Evolutionary conservation across 2,113 vertebrate genomes (phyloP), one percentile per base, ranked within the genome.

Genomic region (Elephas maximus): DNA sequence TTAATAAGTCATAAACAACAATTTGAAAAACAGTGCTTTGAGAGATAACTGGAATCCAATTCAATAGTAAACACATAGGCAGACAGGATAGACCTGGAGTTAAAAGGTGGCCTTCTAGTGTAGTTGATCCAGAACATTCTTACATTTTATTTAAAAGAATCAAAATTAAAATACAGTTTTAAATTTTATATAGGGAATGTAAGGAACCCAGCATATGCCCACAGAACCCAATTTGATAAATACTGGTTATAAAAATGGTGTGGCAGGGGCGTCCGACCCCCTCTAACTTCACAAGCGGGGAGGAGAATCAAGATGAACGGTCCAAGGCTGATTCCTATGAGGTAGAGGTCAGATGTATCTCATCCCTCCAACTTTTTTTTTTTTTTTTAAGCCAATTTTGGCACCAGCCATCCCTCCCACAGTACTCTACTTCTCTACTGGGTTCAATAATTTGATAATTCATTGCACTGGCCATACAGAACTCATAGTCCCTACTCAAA

Each of bases 151-250:
- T 94, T 91, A 63, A 41, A 45, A 73, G 1, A 24, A 44, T 91
- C 73, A 92, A 24, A 77, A 62, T 86, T 93, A 85, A 97, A 95
- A 81, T 84, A 67, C 9, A 78, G 17, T 65, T 93, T 89, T 51
- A 94, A 81, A 77, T 94, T 88, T 94, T 41, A 85, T 76, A 76
- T 0, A 60, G 21, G 86, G 84, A 94, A 69, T 82, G 51, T 44
- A 87, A 18, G 37, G 89, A 96, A 71, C 20, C 12, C 77, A 80
- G 26, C 57, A 62, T 73, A 65, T 88, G 8, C 44, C 7, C 28
- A 23, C 23, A 71, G 67, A 88, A 73, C 17, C 53, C n/a, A 26
- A 12, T 86, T 78, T 63, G 71, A 85, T 88, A 95, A 88, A 60
- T 89, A 71, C 3, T 94, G 79, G 41, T 53, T 17, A 57, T 12